A percentile compares a stretch with the other conserved stretches of the same genome.
These are phyloP conservation scores for Petrolisthes cinctipes DNA, from an alignment of 2,888 invertebrate species.

Conservation along the genomic window DNA sequence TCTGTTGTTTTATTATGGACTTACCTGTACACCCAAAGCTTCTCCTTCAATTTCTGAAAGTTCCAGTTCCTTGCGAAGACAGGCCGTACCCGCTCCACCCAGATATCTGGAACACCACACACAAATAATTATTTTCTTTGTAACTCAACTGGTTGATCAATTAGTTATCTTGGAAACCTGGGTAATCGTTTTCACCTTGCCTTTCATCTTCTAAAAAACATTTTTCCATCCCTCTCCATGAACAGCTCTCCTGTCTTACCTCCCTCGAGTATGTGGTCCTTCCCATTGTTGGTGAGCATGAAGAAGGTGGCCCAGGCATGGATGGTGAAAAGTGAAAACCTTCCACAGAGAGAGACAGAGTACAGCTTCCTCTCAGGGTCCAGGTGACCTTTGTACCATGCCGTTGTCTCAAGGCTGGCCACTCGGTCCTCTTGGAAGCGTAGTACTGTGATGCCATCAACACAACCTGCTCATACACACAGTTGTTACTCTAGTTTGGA, in stretches of 20 bases:
- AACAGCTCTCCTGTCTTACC: conserved; percentile 24
- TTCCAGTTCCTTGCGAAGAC: conserved; percentile 45
- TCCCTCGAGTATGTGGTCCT: conserved; percentile 36
- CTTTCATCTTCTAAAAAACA: no score
- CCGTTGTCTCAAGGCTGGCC: conserved; percentile 30
- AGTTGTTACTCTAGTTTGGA: no score
- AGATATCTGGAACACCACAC: conserved; percentile 21
- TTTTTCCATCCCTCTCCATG: not conserved
- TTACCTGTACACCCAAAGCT: conserved; percentile 44
- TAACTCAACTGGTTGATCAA: no score
- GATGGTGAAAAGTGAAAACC: conserved; percentile 58
- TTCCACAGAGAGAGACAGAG: conserved; percentile 55
- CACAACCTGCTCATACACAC: not conserved
- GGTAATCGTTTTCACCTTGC: no score
- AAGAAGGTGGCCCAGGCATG: conserved; percentile 63
- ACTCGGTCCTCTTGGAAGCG: conserved; percentile 57
- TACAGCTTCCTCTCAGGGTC: conserved; percentile 31
- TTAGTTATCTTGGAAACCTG: no score
- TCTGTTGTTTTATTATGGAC: not conserved
- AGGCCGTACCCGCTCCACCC: conserved; percentile 45
- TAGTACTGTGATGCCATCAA: conserved; percentile 41
- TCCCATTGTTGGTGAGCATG: conserved; percentile 25
- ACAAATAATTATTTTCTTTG: no score
- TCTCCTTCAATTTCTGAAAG: conserved; percentile 39
- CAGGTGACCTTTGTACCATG: conserved; percentile 49